Base-by-base conservation (phyloP, 2,113 vertebrate genomes). In the Takifugu flavidus region DNA sequence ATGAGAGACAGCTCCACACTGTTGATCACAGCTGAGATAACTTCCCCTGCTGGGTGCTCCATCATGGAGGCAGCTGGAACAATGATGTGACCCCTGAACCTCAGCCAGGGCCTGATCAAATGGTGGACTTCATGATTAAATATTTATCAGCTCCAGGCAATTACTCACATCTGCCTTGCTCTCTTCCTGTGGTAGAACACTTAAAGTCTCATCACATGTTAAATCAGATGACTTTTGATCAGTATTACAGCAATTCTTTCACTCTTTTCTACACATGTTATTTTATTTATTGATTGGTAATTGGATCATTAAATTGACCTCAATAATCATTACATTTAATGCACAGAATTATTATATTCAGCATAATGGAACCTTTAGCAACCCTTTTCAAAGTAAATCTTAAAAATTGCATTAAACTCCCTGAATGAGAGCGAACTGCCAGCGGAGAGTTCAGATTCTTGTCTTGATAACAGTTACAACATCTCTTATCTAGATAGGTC, bases 11-110 rank as follows among this genome's bases (percentile, higher is more conserved):
- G 65, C 34, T 2, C 29, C 13, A 5, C 27, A 64, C 58, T 77
- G 80, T 74, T 72, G 66, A 73, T 78, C 45, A 69, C 87, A 89
- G 87, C 87, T 89, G 87, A 84, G 65, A 89, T 65, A 89, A 89
- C 82, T 75, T 82, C 73, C 86, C 87, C 87, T 76, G 82, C 84
- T 80, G 82, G 20, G 75, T 82, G 72, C 79, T 87, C 81, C 76
- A 85, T 87, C 77, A 85, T 49, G 53, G 62, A 77, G 67, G 75
- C 85, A 87, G 83, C 85, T 77, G 80, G 67, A 88, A 77, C 77
- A 81, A 71, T 82, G 76, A 75, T 34, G 43, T 66, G 85, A 82
- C 80, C 83, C 86, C 65, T 82, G 82, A 88, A 81, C 85, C 79
- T 61, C 75, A 82, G 72, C 55, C 64, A 83, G 72, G 29, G 66